A percentile compares a stretch with the other conserved stretches of the same genome.
phyloP scores from a whole-genome alignment of 2,797 vertebrate species.

The Cossypha niveicapilla region DNA sequence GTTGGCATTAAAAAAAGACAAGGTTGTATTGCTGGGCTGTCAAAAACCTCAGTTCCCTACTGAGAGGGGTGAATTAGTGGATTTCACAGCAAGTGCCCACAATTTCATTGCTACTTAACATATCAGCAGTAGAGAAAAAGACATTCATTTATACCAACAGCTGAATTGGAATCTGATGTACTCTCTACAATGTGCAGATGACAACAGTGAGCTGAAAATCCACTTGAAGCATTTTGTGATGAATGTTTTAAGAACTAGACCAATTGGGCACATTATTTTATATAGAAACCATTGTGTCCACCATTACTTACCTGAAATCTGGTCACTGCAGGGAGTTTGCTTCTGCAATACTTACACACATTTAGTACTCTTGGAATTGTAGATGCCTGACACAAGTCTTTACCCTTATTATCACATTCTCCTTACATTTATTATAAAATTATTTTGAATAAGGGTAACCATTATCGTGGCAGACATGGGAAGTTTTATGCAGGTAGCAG shows the following conservation, averaged over 20 bases:
- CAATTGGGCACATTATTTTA: rapidly evolving
- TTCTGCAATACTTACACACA: neutral
- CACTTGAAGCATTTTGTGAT: neutral
- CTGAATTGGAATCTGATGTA: neutral
- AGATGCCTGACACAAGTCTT: neutral
- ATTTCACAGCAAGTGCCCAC: neutral
- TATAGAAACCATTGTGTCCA: neutral
- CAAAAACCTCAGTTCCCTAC: neutral
- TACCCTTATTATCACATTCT: neutral
- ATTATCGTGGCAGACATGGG: neutral
- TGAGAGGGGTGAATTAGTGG: neutral
- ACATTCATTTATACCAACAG: neutral
- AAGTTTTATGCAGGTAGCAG: neutral
- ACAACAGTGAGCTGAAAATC: neutral
- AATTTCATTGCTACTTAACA: neutral
- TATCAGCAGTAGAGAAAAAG: neutral
- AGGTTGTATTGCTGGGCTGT: neutral
- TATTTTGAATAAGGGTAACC: neutral
- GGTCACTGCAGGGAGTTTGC: neutral
- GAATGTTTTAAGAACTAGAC: neutral
- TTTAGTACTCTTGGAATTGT: neutral
- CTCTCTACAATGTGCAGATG: neutral
- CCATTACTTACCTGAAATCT: neutral
- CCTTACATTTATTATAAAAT: neutral
- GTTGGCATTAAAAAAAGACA: neutral